Conservation (phyloP, 2,113 vertebrate species). For the Trematocara unimaculatum region DNA sequence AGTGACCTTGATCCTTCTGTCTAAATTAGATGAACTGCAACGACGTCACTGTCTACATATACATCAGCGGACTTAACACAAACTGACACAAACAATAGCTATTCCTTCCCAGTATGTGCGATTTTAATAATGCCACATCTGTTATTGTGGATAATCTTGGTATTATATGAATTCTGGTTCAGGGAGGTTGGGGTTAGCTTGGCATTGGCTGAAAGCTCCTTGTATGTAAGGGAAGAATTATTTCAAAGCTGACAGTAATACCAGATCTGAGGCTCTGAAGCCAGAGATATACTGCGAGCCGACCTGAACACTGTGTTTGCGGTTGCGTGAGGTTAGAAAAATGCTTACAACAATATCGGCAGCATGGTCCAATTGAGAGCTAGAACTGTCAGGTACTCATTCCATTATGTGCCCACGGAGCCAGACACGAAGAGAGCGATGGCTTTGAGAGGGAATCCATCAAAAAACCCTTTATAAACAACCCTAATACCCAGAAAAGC, state of each 20-base stretch:
- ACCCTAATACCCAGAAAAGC: slow-evolving; percentile 44
- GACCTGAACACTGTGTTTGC: slow-evolving; percentile 16
- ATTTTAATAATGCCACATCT: slow-evolving; percentile 44
- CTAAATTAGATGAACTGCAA: background rate
- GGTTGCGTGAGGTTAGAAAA: slow-evolving; percentile 45
- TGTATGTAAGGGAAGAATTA: slow-evolving; percentile 49
- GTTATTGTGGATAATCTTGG: slow-evolving; percentile 17
- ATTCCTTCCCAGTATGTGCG: background rate
- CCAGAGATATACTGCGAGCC: slow-evolving; percentile 12
- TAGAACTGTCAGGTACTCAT: slow-evolving; percentile 47
- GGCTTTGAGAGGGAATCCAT: slow-evolving; percentile 33
- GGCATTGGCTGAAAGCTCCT: slow-evolving; percentile 52
- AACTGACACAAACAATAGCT: background rate
- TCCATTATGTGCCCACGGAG: slow-evolving; percentile 33
- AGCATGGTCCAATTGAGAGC: slow-evolving; percentile 28
- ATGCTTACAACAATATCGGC: slow-evolving; percentile 45
- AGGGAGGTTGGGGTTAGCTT: slow-evolving; percentile 25
- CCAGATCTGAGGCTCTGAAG: slow-evolving; percentile 17
- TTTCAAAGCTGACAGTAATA: slow-evolving; percentile 46
- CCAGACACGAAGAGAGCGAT: slow-evolving; percentile 24
- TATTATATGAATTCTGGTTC: slow-evolving; percentile 40
- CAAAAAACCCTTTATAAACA: slow-evolving; percentile 44
- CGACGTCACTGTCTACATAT: background rate
- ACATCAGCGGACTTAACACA: background rate
- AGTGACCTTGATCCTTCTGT: slow-evolving; percentile 25